A percentile compares a stretch with the other conserved stretches of the same genome.
Conservation (phyloP, 2,797 vertebrate species). For the Enteromius fasciolatus region DNA sequence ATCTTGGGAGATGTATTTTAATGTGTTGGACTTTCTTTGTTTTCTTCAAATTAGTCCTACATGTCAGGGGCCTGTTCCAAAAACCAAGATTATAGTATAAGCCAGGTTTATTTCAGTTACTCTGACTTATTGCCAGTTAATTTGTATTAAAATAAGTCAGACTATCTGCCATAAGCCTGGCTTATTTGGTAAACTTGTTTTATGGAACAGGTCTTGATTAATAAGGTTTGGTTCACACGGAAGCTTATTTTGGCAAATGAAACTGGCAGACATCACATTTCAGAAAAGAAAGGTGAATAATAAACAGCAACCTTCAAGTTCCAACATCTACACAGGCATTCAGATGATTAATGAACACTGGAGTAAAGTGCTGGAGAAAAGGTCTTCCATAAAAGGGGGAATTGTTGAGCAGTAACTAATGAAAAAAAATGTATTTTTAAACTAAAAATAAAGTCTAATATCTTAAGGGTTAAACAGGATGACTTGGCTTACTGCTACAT, state of each 20-base stretch:
- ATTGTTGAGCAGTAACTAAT: neutral
- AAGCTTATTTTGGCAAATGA: slow-evolving; percentile 8
- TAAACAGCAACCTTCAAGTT: neutral
- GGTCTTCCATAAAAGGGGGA: neutral
- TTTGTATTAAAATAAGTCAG: too few species aligned
- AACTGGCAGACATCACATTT: neutral
- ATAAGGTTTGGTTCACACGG: neutral
- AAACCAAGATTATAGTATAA: too few species aligned
- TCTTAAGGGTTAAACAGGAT: neutral
- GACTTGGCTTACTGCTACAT: too few species aligned
- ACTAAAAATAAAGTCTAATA: neutral
- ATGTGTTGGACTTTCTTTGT: neutral
- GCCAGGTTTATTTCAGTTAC: too few species aligned
- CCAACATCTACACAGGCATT: slow-evolving; percentile 2
- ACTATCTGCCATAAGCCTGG: too few species aligned
- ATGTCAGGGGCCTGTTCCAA: too few species aligned
- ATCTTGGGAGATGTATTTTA: neutral
- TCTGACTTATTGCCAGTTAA: too few species aligned
- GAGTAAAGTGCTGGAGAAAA: neutral
- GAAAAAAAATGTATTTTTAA: neutral
- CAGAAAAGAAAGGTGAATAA: neutral
- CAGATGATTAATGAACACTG: neutral
- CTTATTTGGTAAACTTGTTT: too few species aligned
- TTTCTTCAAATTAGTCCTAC: neutral
- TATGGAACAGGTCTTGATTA: neutral